Evolutionary conservation across 2,888 invertebrate species (phyloP), one percentile per base, ranked within the genome.

Genomic region (Drosophila stalkeri): DNA sequence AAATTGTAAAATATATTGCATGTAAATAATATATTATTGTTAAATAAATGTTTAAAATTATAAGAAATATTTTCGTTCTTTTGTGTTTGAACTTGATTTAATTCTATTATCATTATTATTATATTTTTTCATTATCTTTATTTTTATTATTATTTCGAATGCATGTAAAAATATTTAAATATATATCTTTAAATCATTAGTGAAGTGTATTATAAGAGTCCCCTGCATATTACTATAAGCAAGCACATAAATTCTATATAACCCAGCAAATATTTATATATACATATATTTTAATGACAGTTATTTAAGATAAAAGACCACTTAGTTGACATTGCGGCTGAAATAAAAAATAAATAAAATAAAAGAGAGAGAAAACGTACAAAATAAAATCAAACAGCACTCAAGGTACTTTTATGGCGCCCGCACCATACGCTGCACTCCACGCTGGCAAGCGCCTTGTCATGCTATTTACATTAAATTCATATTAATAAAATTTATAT

Each of bases 401-500:
- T 78, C 68, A 41, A 72, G 72, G 31, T 27, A 54, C 54, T 46
- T 59, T 62, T 44, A 52, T 75, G n/a, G 20, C 20, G 44, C 18
- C 41, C 20, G 44, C 20, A 62, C 41, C 56, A 61, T 61, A 79
- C 64, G 71, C 37, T 68, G 56, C 59, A 60, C 44, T 62, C 54
- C 59, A 37, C 35, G 27, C 43, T 43, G 64, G 46, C 57, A 16
- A 54, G 59, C 75, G 69, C 64, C 75, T 67, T 70, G 77, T 70
- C 77, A 70, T 60, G 79, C 63, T 70, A 81, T 75, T 75, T 80
- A 68, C 66, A 80, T 80, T 64, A 83, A 77, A 77, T 71, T 70
- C 73, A 76, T 83, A 75, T 75, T 67, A 75, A 72, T 73, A 72
- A 71, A 72, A 83, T 75, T 73, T 71, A 77, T 80, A 68, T 66